Percentiles rank a stretch among this genome's conserved stretches.
Evolutionary conservation across 1,140 invertebrate species (phyloP).

Genomic region (Polyergus mexicanus): DNA sequence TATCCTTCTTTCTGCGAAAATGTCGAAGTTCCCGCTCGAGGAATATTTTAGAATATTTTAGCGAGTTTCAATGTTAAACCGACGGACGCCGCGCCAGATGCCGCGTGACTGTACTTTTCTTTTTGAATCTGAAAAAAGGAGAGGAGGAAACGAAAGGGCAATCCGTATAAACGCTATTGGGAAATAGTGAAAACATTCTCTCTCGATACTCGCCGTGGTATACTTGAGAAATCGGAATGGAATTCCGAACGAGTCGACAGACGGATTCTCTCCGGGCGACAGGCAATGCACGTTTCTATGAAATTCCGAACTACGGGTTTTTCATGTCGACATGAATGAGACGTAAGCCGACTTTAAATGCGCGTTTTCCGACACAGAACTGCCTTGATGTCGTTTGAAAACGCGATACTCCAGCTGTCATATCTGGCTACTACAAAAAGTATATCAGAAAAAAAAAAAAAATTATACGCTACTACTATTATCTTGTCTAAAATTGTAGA

Average conservation of each 20-base stretch:
- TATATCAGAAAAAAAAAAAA: neutral
- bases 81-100: constrained; percentile 67
- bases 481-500: neutral
- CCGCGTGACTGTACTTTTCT: constrained; percentile 32
- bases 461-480: neutral
- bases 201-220: constrained; percentile 57
- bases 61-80: constrained; percentile 63
- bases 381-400: constrained; percentile 12
- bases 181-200: constrained; percentile 31
- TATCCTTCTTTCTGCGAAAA: neutral
- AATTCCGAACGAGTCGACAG: constrained; percentile 60
- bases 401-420: neutral
- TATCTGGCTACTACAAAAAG: neutral
- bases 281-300: constrained; percentile 56
- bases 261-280: constrained; percentile 43
- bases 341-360: constrained; percentile 57
- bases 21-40: constrained; percentile 31
- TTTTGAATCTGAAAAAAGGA: neutral
- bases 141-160: constrained; percentile 47
- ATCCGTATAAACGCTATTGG: constrained; percentile 65
- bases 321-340: constrained; percentile 43
- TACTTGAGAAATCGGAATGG: constrained; percentile 68
- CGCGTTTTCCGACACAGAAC: neutral
- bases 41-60: constrained; percentile 81
- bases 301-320: constrained; percentile 38